Evolutionary conservation across 2,797 vertebrate genomes (phyloP).

Genomic region (Smutsia gigantea): DNA sequence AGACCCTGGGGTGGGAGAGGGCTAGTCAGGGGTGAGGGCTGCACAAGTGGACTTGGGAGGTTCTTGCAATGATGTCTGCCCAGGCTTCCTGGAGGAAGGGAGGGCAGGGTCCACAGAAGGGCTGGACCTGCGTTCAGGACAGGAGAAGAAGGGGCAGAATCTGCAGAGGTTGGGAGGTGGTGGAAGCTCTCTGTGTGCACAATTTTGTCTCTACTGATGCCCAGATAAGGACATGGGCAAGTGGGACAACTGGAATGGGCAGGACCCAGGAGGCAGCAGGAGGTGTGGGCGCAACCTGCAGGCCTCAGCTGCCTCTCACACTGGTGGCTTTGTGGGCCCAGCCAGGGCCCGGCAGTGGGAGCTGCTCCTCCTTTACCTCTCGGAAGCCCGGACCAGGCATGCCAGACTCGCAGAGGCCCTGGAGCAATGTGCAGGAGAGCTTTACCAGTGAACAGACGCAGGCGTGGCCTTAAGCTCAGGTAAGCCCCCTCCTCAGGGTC

Average conservation of each 20-base stretch:
- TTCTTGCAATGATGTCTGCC: background rate
- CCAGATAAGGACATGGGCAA: background rate
- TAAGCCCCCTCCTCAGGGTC: background rate
- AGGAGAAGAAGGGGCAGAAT: no score
- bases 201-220: background rate
- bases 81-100: background rate
- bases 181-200: no score
- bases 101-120: background rate
- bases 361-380: background rate
- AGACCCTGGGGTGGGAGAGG: background rate
- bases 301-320: no score
- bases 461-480: background rate
- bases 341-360: background rate
- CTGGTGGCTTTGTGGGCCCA: background rate
- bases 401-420: background rate
- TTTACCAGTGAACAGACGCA: background rate
- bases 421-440: background rate
- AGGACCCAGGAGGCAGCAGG: background rate
- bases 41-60: background rate
- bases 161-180: no score
- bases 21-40: background rate
- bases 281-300: rapidly evolving
- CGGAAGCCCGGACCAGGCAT: background rate
- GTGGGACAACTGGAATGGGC: background rate
- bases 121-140: no score